Percentiles rank a stretch among this genome's conserved stretches.
These are phyloP conservation scores for Uria lomvia DNA, from an alignment of 2,113 vertebrate genomes.

Conservation along the genomic window DNA sequence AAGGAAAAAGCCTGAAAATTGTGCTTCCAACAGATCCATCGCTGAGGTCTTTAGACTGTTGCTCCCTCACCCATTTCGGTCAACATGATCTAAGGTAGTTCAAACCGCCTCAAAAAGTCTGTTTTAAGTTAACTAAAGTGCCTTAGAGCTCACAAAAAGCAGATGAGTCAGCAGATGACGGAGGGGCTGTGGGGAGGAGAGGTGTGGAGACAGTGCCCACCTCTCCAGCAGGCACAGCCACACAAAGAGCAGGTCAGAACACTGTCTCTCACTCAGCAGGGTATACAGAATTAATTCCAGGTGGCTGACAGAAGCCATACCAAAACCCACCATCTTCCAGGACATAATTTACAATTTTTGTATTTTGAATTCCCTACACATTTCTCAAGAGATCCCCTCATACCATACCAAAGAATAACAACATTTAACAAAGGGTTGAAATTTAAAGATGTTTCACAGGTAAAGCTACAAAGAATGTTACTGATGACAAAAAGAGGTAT, in stretches of 20 bases:
- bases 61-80: not conserved
- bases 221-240: no score
- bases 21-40: not conserved
- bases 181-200: not conserved
- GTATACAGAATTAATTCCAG: not conserved
- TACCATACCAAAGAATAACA: not conserved
- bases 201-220: no score
- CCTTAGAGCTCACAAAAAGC: not conserved
- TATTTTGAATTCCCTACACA: not conserved
- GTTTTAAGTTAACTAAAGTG: not conserved
- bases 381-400: not conserved
- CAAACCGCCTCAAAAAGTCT: not conserved
- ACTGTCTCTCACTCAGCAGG: not conserved
- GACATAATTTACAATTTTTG: fast-evolving
- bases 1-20: not conserved
- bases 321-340: not conserved
- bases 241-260: not conserved
- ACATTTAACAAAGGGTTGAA: not conserved
- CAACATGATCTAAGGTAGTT: not conserved
- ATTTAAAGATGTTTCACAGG: not conserved
- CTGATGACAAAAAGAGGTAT: not conserved
- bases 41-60: not conserved
- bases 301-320: not conserved
- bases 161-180: not conserved
- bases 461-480: not conserved